These are phyloP conservation scores for Buathra laborator DNA, from an alignment of 2,888 invertebrate genomes.

Conservation along the genomic window DNA sequence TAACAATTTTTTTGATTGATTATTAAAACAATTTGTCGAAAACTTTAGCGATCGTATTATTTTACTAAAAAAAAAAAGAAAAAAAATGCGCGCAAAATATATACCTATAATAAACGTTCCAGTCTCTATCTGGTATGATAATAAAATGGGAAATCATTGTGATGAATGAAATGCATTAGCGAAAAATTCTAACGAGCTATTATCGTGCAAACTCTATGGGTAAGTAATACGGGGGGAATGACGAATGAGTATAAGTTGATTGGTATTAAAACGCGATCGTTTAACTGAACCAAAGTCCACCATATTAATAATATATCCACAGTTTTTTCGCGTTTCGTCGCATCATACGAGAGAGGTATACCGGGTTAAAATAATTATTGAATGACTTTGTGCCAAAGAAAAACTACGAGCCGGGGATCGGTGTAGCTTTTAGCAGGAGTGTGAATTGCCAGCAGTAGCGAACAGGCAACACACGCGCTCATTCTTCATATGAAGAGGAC, in stretches of 20 bases:
- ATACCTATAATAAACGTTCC: too few relatives aligned
- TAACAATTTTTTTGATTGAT: too few relatives aligned
- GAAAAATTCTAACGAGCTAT: too few relatives aligned
- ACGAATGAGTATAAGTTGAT: background rate
- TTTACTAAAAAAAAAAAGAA: too few relatives aligned
- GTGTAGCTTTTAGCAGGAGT: conserved; percentile 4
- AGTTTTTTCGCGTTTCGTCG: background rate
- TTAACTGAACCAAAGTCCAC: background rate
- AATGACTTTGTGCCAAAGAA: background rate
- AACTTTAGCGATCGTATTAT: too few relatives aligned
- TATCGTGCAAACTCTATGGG: too few relatives aligned
- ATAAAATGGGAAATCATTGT: too few relatives aligned
- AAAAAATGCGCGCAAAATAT: too few relatives aligned
- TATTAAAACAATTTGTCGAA: too few relatives aligned
- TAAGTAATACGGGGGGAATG: too few relatives aligned
- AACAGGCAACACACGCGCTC: conserved; percentile 18
- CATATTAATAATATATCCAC: background rate
- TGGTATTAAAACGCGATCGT: background rate
- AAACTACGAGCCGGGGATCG: background rate
- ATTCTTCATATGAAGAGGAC: conserved; percentile 36
- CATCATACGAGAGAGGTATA: background rate
- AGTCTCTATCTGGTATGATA: too few relatives aligned
- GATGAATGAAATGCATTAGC: too few relatives aligned
- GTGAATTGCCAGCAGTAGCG: background rate
- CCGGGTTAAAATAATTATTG: background rate